phyloP scores from a whole-genome alignment of 2,888 invertebrate species.

The Melinaea marsaeus region DNA sequence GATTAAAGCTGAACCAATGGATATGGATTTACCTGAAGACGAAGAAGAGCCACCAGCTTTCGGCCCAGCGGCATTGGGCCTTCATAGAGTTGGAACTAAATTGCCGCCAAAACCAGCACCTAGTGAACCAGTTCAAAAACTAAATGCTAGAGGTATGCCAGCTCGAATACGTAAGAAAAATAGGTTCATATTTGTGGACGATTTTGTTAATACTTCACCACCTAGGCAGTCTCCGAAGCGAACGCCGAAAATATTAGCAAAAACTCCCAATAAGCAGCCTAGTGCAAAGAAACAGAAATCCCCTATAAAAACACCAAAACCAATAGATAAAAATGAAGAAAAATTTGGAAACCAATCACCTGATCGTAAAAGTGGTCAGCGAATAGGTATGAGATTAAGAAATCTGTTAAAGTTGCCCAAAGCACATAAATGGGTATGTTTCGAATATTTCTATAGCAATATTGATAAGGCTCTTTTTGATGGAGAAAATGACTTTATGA shows the following conservation, averaged over 20 bases:
- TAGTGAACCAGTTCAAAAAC: conserved; percentile 85
- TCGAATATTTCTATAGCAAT: conserved; percentile 99
- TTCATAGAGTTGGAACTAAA: conserved; percentile 88
- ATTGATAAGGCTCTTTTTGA: conserved; percentile 96
- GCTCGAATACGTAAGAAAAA: conserved; percentile 94
- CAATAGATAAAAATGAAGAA: conserved; percentile 63
- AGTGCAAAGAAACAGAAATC: conserved; percentile 73
- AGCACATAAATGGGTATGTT: conserved; percentile 99
- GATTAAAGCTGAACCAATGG: conserved; percentile 80
- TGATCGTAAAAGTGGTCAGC: conserved; percentile 91
- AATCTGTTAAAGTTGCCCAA: conserved; percentile 98
- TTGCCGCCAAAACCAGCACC: conserved; percentile 84
- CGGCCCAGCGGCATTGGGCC: conserved; percentile 87
- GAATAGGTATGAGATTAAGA: conserved; percentile 90
- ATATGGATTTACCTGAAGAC: conserved; percentile 81
- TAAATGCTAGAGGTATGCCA: conserved; percentile 93
- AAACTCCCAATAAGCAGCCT: conserved; percentile 61
- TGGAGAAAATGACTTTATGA: conserved; percentile 97
- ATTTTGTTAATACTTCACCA: conserved; percentile 87
- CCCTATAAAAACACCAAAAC: conserved; percentile 74
- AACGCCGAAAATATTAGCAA: conserved; percentile 77
- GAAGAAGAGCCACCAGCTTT: conserved; percentile 84
- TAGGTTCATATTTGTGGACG: conserved; percentile 92
- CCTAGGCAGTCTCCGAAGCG: conserved; percentile 85
- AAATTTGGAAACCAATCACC: conserved; percentile 76